A percentile compares a stretch with the other conserved stretches of the same genome.
These are phyloP conservation scores for Plebejus anna DNA, from an alignment of 2,888 invertebrate species.

Conservation along the genomic window DNA sequence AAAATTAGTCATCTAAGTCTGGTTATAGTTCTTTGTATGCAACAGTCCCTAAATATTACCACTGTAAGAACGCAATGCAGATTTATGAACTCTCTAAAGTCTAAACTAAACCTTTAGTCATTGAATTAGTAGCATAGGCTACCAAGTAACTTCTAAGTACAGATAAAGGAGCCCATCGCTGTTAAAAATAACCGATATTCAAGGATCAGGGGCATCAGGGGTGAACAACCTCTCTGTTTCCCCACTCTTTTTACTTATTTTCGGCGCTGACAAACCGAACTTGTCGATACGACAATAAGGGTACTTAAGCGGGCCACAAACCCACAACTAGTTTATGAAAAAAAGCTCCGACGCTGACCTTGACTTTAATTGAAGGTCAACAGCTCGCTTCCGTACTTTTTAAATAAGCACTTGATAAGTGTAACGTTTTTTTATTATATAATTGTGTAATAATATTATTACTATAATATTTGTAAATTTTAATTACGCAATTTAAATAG, in stretches of 20 bases:
- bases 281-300: conserved; percentile 60
- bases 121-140: neutral
- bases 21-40: neutral
- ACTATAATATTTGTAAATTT: neutral
- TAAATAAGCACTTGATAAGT: neutral
- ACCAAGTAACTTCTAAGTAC: neutral
- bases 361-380: conserved; percentile 66
- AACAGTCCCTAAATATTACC: neutral
- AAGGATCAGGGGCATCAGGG: conserved; percentile 57
- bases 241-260: conserved; percentile 53
- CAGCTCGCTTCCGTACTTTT: conserved; percentile 31
- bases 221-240: conserved; percentile 62
- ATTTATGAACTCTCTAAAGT: neutral
- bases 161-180: conserved; percentile 33
- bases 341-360: conserved; percentile 57
- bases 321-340: conserved; percentile 43
- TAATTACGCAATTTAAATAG: too few relatives aligned
- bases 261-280: conserved; percentile 63
- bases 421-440: neutral
- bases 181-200: conserved; percentile 63
- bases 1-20: conserved; percentile 10
- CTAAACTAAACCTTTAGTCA: neutral
- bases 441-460: conserved; percentile 1
- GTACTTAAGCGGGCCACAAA: conserved; percentile 48
- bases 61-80: neutral